Base-by-base conservation (phyloP, 64 coral and sea anemone genomes). In the Orbicella faveolata region DNA sequence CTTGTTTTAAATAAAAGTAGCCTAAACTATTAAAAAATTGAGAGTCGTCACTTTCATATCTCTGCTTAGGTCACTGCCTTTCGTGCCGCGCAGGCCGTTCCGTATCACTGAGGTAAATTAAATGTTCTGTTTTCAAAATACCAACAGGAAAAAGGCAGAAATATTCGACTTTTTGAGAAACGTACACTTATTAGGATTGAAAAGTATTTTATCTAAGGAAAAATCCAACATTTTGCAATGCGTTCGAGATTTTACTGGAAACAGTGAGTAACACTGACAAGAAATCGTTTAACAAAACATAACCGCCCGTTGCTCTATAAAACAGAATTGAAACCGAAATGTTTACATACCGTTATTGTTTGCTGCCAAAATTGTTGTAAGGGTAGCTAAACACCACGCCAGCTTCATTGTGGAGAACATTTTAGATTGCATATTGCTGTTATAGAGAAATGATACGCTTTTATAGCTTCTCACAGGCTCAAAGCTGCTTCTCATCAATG, bases 121-220 rank as follows among this genome's bases (percentile, higher is more conserved):
- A 85, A 85, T 85, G 21, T 85, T 85, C 82, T 85, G 82, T 85
- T 85, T 70, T 85, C 64, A 37, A 52, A 65, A 72, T 85, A 70
- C 63, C 20, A 23, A 9, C 23, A 2, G 21, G 2, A 37, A 48
- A 85, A 73, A 16, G 39, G 12, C 23, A 14, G 67, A 72, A 18
- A 5, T 34, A 0, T n/a, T 12, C 18, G n/a, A 36, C 26, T 25
- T 72, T 72, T 73, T 30, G 23, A 52, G 39, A 85, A 72, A 52
- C 21, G 37, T 19, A 30, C 36, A 5, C 19, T 12, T 4, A 11
- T 52, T 3, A 20, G 66, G 9, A 9, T 10, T 34, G 1, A 67
- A 68, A 25, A 19, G 20, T 17, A 72, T 72, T 85, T 66, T 26
- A 73, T 51, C 2, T 23, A 69, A 51, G n/a, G 41, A 23, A 26